Evolutionary conservation across 2,888 invertebrate species (phyloP).

Genomic region (Brachycybe producta): DNA sequence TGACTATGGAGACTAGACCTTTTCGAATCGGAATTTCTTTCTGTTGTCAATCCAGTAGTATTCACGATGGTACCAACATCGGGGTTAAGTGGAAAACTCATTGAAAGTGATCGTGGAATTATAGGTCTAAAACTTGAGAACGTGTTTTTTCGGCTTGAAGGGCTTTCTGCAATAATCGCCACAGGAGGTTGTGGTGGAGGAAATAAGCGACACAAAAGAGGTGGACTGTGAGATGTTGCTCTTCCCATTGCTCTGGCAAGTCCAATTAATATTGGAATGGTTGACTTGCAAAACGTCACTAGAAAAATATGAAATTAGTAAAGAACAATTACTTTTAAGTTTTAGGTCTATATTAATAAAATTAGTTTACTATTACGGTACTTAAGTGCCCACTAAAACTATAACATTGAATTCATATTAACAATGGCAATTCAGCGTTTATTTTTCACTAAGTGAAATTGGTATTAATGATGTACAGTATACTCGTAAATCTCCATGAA

Average conservation of each 20-base stretch:
- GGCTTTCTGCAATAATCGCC: constrained; percentile 23
- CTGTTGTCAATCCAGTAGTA: background rate
- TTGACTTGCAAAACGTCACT: constrained; percentile 69
- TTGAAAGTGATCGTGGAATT: constrained; percentile 76
- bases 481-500: too few species aligned
- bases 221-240: constrained; percentile 60
- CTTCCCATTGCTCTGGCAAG: constrained; percentile 83
- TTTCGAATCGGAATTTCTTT: constrained; percentile 20
- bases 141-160: constrained; percentile 30
- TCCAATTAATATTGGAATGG: constrained; percentile 76
- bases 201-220: constrained; percentile 70
- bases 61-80: background rate
- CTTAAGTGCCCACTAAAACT: too few species aligned
- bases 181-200: constrained; percentile 57
- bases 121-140: constrained; percentile 54
- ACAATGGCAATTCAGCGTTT: too few species aligned
- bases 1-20: constrained; percentile 26
- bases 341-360: too few species aligned
- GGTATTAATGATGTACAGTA: too few species aligned
- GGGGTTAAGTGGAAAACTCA: constrained; percentile 23
- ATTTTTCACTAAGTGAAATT: too few species aligned
- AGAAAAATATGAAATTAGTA: too few species aligned
- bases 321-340: constrained; percentile 20
- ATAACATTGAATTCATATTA: too few species aligned
- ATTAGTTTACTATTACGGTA: too few species aligned